phyloP scores from a whole-genome alignment of 2,113 vertebrate genomes.

The Neodon shergylaensis region DNA sequence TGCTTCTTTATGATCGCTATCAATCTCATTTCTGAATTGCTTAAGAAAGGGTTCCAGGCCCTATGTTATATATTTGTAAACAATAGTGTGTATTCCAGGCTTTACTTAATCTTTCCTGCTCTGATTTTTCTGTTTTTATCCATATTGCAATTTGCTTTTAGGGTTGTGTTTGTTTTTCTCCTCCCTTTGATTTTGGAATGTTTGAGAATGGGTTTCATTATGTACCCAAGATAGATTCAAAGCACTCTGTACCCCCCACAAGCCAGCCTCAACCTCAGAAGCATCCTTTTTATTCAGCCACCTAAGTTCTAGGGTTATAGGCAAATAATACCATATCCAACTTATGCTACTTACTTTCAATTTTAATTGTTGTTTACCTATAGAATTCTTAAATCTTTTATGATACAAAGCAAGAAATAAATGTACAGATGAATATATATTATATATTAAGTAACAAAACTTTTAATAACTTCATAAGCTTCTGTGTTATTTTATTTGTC shows the following conservation, averaged over 20 bases:
- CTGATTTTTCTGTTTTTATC: constrained; percentile 8
- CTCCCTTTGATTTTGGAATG: neutral
- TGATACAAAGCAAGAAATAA: constrained; percentile 11
- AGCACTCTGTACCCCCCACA: neutral
- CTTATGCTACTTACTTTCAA: neutral
- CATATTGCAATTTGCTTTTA: neutral
- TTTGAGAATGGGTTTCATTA: neutral
- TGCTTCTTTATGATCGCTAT: neutral
- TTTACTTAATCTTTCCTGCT: constrained; percentile 23
- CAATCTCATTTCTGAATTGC: neutral
- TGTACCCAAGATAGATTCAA: too few relatives aligned
- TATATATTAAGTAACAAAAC: neutral
- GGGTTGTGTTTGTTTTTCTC: neutral
- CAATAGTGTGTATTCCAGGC: neutral
- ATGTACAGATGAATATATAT: neutral
- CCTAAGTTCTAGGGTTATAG: neutral
- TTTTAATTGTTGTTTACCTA: constrained; percentile 15
- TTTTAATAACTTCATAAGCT: constrained; percentile 50
- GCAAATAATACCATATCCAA: neutral
- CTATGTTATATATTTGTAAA: constrained; percentile 9
- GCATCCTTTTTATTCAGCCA: neutral
- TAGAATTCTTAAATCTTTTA: constrained; percentile 44
- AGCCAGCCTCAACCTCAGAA: too few relatives aligned
- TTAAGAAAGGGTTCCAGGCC: neutral
- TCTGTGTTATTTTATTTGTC: constrained; percentile 15